Conservation (phyloP, 2,888 invertebrate species). For the Cheilosia variabilis region DNA sequence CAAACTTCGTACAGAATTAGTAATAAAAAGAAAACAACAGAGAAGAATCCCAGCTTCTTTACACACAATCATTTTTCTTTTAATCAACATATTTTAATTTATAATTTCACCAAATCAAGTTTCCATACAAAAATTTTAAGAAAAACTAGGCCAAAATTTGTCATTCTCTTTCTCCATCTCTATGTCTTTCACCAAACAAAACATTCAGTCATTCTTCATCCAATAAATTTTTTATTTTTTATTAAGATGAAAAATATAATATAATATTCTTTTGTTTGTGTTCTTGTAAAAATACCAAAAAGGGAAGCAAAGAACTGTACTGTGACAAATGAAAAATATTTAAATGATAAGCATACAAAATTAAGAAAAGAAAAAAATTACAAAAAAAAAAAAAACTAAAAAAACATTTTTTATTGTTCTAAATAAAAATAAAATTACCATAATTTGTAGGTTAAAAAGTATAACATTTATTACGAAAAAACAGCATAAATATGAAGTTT, state of each 20-base stretch:
- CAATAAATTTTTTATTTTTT: constrained; percentile 33
- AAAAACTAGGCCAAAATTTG: constrained; percentile 31
- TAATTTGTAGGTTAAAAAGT: constrained; percentile 73
- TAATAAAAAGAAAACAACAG: constrained; percentile 53
- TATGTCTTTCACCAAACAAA: constrained; percentile 34
- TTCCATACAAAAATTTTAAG: constrained; percentile 49
- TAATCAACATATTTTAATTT: constrained; percentile 47
- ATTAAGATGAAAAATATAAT: constrained; percentile 18
- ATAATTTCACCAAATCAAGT: constrained; percentile 75
- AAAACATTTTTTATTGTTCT: constrained; percentile 72
- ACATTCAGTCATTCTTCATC: constrained; percentile 62
- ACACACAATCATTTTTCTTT: constrained; percentile 45
- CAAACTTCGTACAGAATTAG: constrained; percentile 70
- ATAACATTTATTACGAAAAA: constrained; percentile 59
- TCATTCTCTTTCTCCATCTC: constrained; percentile 36
- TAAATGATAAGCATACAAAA: constrained; percentile 75
- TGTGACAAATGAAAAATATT: constrained; percentile 75
- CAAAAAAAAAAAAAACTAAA: constrained; percentile 23
- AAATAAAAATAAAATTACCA: constrained; percentile 68
- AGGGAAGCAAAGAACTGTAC: constrained; percentile 76
- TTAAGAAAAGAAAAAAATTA: constrained; percentile 64
- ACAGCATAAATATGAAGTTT: constrained; percentile 41
- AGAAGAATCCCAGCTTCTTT: constrained; percentile 75
- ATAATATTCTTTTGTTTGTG: constrained; percentile 51
- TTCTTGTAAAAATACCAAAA: constrained; percentile 76